These are phyloP conservation scores for Sphecodes monilicornis DNA, from an alignment of 2,888 invertebrate species.

Conservation along the genomic window DNA sequence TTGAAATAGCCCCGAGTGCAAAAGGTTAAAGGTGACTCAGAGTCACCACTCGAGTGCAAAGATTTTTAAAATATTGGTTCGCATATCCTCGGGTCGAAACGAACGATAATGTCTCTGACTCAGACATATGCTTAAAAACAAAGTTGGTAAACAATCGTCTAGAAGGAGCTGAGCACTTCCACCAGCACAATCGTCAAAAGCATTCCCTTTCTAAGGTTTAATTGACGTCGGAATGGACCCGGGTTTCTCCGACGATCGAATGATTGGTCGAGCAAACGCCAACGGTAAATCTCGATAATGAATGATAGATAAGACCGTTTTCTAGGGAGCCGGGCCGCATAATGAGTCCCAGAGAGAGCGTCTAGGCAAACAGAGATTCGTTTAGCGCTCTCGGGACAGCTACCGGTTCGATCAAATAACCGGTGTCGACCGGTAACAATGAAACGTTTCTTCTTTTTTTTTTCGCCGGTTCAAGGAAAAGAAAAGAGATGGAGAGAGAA, in stretches of 20 bases:
- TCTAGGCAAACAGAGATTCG: slow-evolving; percentile 66
- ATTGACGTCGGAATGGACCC: neutral
- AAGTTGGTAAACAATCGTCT: neutral
- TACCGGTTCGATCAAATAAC: slow-evolving; percentile 77
- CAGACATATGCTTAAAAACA: neutral
- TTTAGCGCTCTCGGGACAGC: slow-evolving; percentile 70
- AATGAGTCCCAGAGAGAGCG: slow-evolving; percentile 12
- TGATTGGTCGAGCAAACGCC: slow-evolving; percentile 44
- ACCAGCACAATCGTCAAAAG: neutral
- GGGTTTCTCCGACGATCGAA: neutral
- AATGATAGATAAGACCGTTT: slow-evolving; percentile 39
- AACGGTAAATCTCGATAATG: slow-evolving; percentile 37
- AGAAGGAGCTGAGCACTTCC: neutral
- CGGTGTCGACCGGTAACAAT: slow-evolving; percentile 48
- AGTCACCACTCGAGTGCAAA: no score
- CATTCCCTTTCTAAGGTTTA: neutral
- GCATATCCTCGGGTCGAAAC: neutral
- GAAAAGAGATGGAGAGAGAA: neutral
- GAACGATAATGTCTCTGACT: no score
- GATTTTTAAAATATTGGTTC: neutral
- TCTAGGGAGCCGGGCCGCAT: slow-evolving; percentile 3
- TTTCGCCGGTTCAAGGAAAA: slow-evolving; percentile 36
- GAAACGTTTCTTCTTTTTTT: slow-evolving; percentile 23
- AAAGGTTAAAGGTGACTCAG: no score
- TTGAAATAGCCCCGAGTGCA: no score